Evolutionary conservation across 1,140 invertebrate species (phyloP).

Genomic region (Leptinotarsa texana): DNA sequence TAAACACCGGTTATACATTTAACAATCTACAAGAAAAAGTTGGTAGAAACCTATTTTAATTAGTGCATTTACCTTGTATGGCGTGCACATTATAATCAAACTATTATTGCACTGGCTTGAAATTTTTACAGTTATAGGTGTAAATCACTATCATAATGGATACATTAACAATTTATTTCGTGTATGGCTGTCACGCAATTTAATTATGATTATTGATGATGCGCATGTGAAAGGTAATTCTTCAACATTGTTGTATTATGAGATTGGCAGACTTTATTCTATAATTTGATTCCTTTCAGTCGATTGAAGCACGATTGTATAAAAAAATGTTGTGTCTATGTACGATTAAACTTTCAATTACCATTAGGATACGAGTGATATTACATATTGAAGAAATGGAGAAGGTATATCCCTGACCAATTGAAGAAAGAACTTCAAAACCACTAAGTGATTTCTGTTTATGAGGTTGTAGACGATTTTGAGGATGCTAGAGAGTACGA

Average conservation of each 20-base stretch:
- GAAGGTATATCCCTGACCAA: no score
- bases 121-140: not conserved
- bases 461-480: no score
- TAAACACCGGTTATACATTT: not conserved
- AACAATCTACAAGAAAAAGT: slow-evolving; percentile 1
- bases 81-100: slow-evolving; percentile 19
- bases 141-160: slow-evolving; percentile 5
- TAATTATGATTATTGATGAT: not conserved
- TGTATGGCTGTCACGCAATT: not conserved
- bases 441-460: no score
- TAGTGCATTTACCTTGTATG: slow-evolving; percentile 19
- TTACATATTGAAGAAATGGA: no score
- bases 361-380: no score
- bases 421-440: no score
- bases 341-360: no score
- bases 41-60: slow-evolving; percentile 12
- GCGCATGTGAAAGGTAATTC: not conserved
- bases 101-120: not conserved
- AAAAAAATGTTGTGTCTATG: no score
- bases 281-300: not conserved
- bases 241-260: not conserved
- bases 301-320: no score
- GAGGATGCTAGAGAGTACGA: no score
- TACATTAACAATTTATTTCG: not conserved
- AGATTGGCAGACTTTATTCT: not conserved